A percentile compares a stretch with the other conserved stretches of the same genome.
These are phyloP conservation scores for Leptinotarsa defecta DNA, from an alignment of 1,140 invertebrate species.

Conservation along the genomic window DNA sequence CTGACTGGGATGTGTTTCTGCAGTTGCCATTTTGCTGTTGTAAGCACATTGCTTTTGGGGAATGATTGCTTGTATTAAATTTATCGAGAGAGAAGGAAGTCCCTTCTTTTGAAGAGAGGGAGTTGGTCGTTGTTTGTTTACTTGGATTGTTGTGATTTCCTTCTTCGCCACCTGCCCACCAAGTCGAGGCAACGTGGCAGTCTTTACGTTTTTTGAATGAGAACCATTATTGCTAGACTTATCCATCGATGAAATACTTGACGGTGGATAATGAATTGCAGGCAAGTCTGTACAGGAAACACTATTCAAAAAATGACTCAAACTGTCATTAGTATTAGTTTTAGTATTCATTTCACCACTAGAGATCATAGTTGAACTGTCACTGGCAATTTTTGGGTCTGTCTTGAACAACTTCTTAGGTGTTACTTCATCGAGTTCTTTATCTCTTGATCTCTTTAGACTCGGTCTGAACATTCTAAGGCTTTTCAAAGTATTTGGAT, in stretches of 20 bases:
- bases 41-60: not conserved
- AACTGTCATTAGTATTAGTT: conserved; percentile 1
- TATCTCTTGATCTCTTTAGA: conserved; percentile 41
- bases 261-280: not conserved
- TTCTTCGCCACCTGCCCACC: conserved; percentile 45
- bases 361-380: not conserved
- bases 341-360: not conserved
- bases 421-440: conserved; percentile 22
- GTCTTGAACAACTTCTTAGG: conserved; percentile 25
- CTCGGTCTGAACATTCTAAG: conserved; percentile 62
- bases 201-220: conserved; percentile 45
- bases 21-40: conserved; percentile 1
- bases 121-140: conserved; percentile 21
- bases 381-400: conserved; percentile 2
- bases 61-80: not conserved
- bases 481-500: conserved; percentile 63
- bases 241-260: conserved; percentile 14
- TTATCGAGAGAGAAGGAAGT: not conserved
- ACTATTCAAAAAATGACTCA: not conserved
- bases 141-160: conserved; percentile 36
- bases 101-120: conserved; percentile 13
- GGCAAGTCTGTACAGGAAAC: conserved; percentile 9
- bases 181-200: conserved; percentile 46
- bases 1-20: not conserved
- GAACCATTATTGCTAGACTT: conserved; percentile 6